Evolutionary conservation across 1,140 invertebrate genomes (phyloP), one percentile per base, ranked within the genome.

Genomic region (Drosophila orosa): DNA sequence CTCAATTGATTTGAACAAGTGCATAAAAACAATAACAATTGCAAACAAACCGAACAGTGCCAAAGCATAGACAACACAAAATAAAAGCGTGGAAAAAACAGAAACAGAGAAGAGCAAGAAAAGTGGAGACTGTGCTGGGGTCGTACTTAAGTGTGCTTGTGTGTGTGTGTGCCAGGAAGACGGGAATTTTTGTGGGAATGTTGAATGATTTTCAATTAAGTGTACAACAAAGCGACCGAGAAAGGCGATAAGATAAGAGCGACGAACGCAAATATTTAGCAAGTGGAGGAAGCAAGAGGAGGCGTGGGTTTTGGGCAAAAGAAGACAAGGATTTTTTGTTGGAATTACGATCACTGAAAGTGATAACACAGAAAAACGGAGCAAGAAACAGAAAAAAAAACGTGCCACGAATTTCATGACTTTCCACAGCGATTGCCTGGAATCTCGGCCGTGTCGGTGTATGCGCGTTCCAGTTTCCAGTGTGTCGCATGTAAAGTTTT

Each of bases 1-100:
- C 76, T 89, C 84, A 87, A 84, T 84, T 84, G 82, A 84, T 84
- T 89, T 87, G 80, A 89, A 84, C 84, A 87, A 87, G 84, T 87
- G 84, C 84, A 87, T 57, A 78, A 78, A 56, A 82, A 86, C 79
- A 87, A 86, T 76, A 86, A 86, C 75, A 87, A 82, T 76, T 72
- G 50, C 71, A 56, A 63, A 74, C 69, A 74, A 54, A 57, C 74
- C 69, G 55, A 83, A 78, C 68, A 82, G 50, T 87, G 71, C 56
- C 59, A 73, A 82, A 74, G 66, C 73, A 69, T 62, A 47, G 42
- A 44, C 22, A 74, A 57, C 39, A 59, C 39, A 48, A 58, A 69
- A 59, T 74, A 45, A 33, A 60, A 73, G 58, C 47, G 61, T 56
- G 25, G 48, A 48, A 54, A 25, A 60, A 45, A 57, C 54, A 60